Conservation (phyloP, 2,797 vertebrate species). For the Hipposideros larvatus region DNA sequence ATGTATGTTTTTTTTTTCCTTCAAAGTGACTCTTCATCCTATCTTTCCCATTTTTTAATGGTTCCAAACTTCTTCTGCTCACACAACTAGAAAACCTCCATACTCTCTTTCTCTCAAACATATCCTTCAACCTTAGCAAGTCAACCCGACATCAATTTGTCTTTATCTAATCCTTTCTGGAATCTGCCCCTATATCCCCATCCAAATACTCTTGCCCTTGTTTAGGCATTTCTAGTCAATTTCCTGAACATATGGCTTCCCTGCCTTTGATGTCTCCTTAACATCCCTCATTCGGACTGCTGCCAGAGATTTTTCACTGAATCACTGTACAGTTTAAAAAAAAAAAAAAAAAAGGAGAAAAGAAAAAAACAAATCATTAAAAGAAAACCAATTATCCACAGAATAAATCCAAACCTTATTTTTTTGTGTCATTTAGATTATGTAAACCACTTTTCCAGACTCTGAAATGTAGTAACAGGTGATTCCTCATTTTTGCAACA, state of each 20-base stretch:
- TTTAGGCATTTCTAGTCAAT: not conserved
- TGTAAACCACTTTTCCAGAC: not conserved
- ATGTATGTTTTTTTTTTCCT: not conserved
- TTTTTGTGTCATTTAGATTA: not conserved
- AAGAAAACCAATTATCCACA: not conserved
- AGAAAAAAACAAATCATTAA: not conserved
- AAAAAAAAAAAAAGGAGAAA: not conserved
- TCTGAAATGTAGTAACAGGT: not conserved
- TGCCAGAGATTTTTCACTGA: not conserved
- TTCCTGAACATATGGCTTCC: not conserved
- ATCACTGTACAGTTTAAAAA: not conserved
- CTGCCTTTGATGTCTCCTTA: conserved; percentile 14
- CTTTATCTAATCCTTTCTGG: not conserved
- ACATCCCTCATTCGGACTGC: not conserved
- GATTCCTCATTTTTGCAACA: not conserved
- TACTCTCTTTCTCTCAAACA: not conserved
- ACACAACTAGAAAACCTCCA: not conserved
- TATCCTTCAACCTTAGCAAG: not conserved
- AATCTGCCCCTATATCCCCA: not conserved
- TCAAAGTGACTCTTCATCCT: not conserved
- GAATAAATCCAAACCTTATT: not conserved
- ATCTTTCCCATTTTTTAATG: not conserved
- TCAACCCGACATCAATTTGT: not conserved
- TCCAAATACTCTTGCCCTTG: not conserved
- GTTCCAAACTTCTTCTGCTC: not conserved